Evolutionary conservation across 2,113 vertebrate species (phyloP), one percentile per base, ranked within the genome.

Genomic region (Nesogale talazaci): DNA sequence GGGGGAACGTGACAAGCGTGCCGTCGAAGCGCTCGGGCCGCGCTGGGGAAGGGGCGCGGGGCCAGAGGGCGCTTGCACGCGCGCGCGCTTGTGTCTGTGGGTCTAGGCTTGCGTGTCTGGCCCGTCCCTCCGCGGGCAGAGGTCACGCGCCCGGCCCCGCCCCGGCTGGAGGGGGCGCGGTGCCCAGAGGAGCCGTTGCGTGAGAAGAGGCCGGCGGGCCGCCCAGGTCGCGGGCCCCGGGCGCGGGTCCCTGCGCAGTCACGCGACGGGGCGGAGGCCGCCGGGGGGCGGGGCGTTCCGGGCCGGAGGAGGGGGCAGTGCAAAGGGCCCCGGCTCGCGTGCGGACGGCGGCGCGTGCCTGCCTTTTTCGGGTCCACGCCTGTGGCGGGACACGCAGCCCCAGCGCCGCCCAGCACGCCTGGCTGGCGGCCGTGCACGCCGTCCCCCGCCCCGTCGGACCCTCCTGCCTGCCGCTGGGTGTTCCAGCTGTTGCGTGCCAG

Each of bases 191-290:
- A 0, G 40, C 69, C 34, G 90, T 98, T 91, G 97, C 97, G 97
- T 97, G 97, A 96, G 95, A 97, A 97, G 89, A 11, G 76, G 87
- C 63, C 19, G 63, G 86, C 94, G 80, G 84, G 70, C 61, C 11
- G 70, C 78, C 79, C 23, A 31, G 3, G 25, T 77, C 63, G 42
- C 42, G 1, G 59, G 83, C 79, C 82, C 61, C 20, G n/a, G 46
- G 89, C 89, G 70, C 93, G 77, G 96, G 95, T 92, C 94, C 87
- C 1, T 2, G 84, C 81, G 74, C 82, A 79, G 96, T 97, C 97
- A 97, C 97, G 97, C 97, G 88, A 98, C 16, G 38, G 38, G 16
- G 40, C 10, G 46, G 23, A 11, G 84, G 9, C 69, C 1, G 17
- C 85, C 2, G 57, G 86, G 46, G 79, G 88, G 90, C 38, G 84